These are phyloP conservation scores for Diplodus sargus DNA, from an alignment of 2,797 vertebrate genomes.

Conservation along the genomic window DNA sequence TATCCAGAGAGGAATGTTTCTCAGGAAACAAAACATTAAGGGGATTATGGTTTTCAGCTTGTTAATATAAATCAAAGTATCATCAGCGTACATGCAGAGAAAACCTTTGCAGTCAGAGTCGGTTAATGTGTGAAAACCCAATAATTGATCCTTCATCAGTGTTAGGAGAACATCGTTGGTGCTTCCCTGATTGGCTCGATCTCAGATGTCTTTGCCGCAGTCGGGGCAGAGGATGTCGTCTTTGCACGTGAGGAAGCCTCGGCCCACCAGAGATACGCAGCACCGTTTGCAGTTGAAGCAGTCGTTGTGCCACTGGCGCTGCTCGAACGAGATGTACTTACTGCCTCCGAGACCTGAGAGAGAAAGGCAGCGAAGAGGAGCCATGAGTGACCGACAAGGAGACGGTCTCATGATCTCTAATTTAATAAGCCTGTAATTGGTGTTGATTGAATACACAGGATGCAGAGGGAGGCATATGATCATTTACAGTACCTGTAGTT, in stretches of 20 bases:
- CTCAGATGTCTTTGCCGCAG: slow-evolving; percentile 92
- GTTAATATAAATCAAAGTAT: slow-evolving; percentile 11
- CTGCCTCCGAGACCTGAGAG: slow-evolving; percentile 92
- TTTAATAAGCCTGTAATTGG: slow-evolving; percentile 61
- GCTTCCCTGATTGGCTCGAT: neutral
- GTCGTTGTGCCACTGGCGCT: slow-evolving; percentile 97
- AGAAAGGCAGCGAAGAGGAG: slow-evolving; percentile 14
- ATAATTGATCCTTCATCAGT: neutral
- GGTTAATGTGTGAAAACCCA: slow-evolving; percentile 43
- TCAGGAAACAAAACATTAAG: neutral
- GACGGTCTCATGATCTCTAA: slow-evolving; percentile 57
- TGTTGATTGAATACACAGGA: slow-evolving; percentile 41
- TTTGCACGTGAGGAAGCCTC: slow-evolving; percentile 93
- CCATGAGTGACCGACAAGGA: neutral
- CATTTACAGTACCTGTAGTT: neutral
- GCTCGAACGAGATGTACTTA: slow-evolving; percentile 97
- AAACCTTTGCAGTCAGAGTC: neutral
- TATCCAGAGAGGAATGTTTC: neutral
- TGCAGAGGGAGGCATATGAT: slow-evolving; percentile 35
- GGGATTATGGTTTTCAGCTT: slow-evolving; percentile 15
- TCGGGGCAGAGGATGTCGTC: slow-evolving; percentile 95
- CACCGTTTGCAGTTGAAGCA: slow-evolving; percentile 98
- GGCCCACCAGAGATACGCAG: slow-evolving; percentile 91
- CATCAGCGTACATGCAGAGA: slow-evolving; percentile 23
- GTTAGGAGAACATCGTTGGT: no score